phyloP scores from a whole-genome alignment of 2,888 invertebrate genomes.

The Ashinkailepas kermadecensis region DNA sequence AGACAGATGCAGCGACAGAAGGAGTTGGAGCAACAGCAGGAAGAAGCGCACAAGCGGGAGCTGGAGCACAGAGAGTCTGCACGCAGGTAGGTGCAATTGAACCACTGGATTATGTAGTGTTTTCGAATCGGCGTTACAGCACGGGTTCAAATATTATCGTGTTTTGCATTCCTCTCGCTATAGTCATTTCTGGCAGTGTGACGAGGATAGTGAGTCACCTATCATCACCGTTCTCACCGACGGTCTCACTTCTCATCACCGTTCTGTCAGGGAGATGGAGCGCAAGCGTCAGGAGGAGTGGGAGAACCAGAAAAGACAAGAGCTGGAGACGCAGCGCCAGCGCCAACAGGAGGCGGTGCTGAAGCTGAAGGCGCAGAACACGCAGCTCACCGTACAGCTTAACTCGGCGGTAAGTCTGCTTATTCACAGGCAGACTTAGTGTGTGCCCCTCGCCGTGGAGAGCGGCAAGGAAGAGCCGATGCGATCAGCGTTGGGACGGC shows the following conservation, averaged over 20 bases:
- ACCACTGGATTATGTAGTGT: too few relatives aligned
- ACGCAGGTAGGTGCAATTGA: slow-evolving; percentile 51
- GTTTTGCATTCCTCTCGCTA: too few relatives aligned
- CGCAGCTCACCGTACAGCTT: slow-evolving; percentile 71
- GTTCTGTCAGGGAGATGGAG: slow-evolving; percentile 67
- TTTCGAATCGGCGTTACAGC: too few relatives aligned
- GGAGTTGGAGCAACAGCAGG: slow-evolving; percentile 63
- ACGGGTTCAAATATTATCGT: too few relatives aligned
- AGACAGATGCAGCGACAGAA: slow-evolving; percentile 68
- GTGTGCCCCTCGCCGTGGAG: too few relatives aligned
- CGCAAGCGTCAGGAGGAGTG: slow-evolving; percentile 89
- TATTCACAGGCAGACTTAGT: too few relatives aligned
- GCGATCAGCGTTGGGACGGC: too few relatives aligned
- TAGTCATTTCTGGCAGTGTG: too few relatives aligned
- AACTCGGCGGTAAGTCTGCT: slow-evolving; percentile 50
- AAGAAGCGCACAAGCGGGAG: slow-evolving; percentile 68
- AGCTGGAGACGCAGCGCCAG: slow-evolving; percentile 75
- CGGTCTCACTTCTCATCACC: too few relatives aligned
- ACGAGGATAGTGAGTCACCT: too few relatives aligned
- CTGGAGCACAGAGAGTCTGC: slow-evolving; percentile 73
- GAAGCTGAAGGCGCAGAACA: slow-evolving; percentile 77
- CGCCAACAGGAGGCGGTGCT: slow-evolving; percentile 77
- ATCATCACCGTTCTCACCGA: too few relatives aligned
- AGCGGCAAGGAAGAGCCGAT: too few relatives aligned
- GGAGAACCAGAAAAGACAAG: slow-evolving; percentile 84